Evolutionary conservation across 2,113 vertebrate genomes (phyloP).

Genomic region (Gopherus evgoodei): DNA sequence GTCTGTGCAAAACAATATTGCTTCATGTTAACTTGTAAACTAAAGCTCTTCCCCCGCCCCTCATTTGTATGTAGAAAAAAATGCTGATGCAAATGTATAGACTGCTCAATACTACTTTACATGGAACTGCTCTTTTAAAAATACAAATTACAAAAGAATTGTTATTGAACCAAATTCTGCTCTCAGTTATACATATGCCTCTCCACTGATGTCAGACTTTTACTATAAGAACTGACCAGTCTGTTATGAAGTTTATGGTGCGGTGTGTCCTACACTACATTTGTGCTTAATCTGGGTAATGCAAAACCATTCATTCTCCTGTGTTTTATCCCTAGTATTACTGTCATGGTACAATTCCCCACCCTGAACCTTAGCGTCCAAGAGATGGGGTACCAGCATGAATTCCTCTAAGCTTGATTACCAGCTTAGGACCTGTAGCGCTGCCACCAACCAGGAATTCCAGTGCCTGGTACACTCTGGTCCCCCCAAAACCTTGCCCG

Average conservation of each 20-base stretch:
- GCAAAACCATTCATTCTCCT: not conserved
- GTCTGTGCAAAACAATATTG: not conserved
- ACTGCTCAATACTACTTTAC: not conserved
- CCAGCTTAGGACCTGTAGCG: too few relatives aligned
- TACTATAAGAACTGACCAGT: not conserved
- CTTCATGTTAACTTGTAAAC: not conserved
- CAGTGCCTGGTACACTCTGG: too few relatives aligned
- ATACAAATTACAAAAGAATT: not conserved
- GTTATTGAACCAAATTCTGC: not conserved
- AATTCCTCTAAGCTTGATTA: too few relatives aligned
- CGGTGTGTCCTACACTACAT: not conserved
- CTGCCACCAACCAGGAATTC: too few relatives aligned
- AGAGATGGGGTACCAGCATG: too few relatives aligned
- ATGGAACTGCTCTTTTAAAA: not conserved
- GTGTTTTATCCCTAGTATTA: not conserved
- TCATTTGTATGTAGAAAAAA: rapidly evolving
- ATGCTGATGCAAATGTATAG: not conserved
- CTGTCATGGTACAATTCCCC: too few relatives aligned
- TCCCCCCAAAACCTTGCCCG: too few relatives aligned
- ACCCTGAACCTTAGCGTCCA: too few relatives aligned
- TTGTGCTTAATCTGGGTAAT: not conserved
- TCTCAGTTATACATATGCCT: not conserved
- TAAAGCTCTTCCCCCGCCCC: rapidly evolving
- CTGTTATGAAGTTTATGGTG: not conserved
- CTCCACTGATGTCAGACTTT: not conserved